phyloP scores from a whole-genome alignment of 2,888 invertebrate species.

The Xanthia togata region DNA sequence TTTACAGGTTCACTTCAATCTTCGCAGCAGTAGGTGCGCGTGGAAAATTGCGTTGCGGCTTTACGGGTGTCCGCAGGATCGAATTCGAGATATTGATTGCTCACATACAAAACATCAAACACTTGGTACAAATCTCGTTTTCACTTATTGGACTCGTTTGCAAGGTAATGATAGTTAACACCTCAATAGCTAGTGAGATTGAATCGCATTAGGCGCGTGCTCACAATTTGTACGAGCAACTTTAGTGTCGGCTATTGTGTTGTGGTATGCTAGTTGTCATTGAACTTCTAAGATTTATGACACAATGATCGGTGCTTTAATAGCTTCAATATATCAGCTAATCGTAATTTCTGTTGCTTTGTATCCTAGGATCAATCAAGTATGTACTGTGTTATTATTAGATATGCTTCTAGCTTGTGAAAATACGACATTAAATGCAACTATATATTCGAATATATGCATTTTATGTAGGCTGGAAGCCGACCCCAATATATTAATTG shows the following conservation, averaged over 20 bases:
- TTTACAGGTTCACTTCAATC: constrained; percentile 88
- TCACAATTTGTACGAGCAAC: constrained; percentile 64
- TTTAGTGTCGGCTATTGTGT: constrained; percentile 63
- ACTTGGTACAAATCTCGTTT: constrained; percentile 69
- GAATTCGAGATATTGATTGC: constrained; percentile 65
- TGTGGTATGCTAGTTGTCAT: constrained; percentile 63
- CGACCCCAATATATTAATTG: no score
- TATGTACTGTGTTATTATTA: background rate
- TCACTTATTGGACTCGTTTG: constrained; percentile 71
- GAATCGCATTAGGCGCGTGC: constrained; percentile 68
- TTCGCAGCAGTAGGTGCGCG: constrained; percentile 79
- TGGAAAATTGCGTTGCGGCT: constrained; percentile 87
- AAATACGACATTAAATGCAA: background rate
- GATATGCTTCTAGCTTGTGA: background rate
- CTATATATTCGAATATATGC: background rate
- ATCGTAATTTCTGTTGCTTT: constrained; percentile 9
- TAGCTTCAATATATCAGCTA: background rate
- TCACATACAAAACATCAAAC: constrained; percentile 47
- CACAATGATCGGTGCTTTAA: constrained; percentile 17
- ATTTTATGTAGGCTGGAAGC: background rate
- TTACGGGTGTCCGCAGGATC: constrained; percentile 80
- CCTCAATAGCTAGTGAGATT: constrained; percentile 66
- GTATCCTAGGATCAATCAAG: background rate
- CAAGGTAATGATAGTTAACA: constrained; percentile 68
- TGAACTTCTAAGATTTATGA: constrained; percentile 51